Evolutionary conservation across 1,140 invertebrate species (phyloP).

Genomic region (Batillaria attramentaria): DNA sequence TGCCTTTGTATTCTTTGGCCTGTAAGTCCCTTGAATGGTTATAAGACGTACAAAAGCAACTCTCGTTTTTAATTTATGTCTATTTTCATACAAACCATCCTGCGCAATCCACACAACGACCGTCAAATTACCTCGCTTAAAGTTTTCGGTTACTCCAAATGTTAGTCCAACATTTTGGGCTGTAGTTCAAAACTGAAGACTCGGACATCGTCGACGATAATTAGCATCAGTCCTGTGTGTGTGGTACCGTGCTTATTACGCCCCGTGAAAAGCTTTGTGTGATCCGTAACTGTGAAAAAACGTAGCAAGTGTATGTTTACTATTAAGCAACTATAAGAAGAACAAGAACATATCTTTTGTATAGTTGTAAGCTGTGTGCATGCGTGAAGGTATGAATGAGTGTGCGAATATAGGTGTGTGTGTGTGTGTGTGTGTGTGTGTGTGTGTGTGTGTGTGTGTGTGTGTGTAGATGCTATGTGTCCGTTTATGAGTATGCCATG

Average conservation of each 20-base stretch:
- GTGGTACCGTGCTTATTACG: background rate
- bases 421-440: background rate
- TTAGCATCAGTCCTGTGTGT: too few species aligned
- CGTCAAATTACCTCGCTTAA: background rate
- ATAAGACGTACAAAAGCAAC: too few species aligned
- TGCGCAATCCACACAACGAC: background rate
- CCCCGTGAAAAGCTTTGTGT: background rate
- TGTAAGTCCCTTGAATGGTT: too few species aligned
- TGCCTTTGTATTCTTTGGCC: too few species aligned
- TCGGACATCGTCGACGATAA: too few species aligned
- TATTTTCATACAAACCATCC: background rate
- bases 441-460: background rate
- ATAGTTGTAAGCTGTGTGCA: background rate
- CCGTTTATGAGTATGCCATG: background rate
- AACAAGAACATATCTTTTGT: background rate
- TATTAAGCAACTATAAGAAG: background rate
- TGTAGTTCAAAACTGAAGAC: too few species aligned
- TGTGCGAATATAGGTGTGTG: background rate
- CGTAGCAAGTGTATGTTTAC: background rate
- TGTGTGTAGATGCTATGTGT: too few species aligned
- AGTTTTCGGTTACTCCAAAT: background rate
- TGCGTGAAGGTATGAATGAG: too few species aligned
- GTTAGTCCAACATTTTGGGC: background rate
- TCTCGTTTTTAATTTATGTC: background rate
- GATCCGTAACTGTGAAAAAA: background rate